Conservation (phyloP, 2,888 invertebrate genomes). For the Drosophila robusta region DNA sequence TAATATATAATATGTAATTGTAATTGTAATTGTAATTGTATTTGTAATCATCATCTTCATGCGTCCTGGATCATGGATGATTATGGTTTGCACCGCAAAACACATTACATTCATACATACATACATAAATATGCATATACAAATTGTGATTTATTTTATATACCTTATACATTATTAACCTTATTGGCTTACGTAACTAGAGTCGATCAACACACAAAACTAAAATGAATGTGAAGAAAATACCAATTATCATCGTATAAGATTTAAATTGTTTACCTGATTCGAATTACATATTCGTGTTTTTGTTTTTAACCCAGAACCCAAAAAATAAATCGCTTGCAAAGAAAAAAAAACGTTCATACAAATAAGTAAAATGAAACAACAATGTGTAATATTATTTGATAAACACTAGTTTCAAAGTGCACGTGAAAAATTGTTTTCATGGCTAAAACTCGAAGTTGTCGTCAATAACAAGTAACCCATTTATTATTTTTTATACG, state of each 20-base stretch:
- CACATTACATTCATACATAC: conserved; percentile 36
- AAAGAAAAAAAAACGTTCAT: conserved; percentile 32
- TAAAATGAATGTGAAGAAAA: conserved; percentile 32
- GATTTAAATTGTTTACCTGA: conserved; percentile 61
- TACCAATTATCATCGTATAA: conserved; percentile 35
- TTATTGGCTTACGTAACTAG: conserved; percentile 63
- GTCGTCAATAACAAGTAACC: conserved; percentile 34
- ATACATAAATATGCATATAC: conserved; percentile 63
- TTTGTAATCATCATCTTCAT: conserved; percentile 46
- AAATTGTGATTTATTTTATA: conserved; percentile 81
- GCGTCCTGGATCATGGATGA: conserved; percentile 38
- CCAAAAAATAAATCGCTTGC: conserved; percentile 23
- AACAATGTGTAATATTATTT: conserved; percentile 33
- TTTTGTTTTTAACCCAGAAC: conserved; percentile 35
- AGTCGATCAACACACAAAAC: conserved; percentile 43
- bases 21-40: conserved; percentile 49
- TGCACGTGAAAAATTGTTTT: conserved; percentile 29
- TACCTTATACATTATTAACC: conserved; percentile 68
- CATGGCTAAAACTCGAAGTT: conserved; percentile 24
- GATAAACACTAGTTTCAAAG: conserved; percentile 37
- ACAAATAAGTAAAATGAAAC: conserved; percentile 22
- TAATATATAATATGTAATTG: conserved; percentile 47
- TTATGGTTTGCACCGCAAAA: conserved; percentile 37
- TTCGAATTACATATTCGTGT: conserved; percentile 37
- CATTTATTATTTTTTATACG: conserved; percentile 42